Conservation (phyloP, 2,113 vertebrate species). For the Nycticebus coucang region DNA sequence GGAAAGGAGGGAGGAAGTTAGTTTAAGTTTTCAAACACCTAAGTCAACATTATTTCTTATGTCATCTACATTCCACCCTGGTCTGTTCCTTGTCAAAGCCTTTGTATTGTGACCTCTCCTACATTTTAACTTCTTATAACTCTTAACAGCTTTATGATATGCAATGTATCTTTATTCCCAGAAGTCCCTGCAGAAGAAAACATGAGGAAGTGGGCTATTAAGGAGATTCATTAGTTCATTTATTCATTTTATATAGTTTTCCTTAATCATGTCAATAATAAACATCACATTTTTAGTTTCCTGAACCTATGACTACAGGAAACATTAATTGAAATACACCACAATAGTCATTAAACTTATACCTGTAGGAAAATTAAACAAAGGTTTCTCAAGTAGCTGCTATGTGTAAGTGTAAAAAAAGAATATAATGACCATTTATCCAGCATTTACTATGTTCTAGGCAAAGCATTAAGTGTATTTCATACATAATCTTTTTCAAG, state of each 20-base stretch:
- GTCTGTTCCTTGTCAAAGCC: background rate
- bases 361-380: background rate
- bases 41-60: background rate
- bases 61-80: background rate
- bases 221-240: background rate
- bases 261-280: background rate
- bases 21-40: background rate
- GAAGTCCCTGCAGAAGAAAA: background rate
- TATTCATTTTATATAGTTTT: background rate
- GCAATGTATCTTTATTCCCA: background rate
- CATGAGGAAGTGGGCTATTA: background rate
- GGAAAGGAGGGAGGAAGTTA: background rate
- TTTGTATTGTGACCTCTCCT: background rate
- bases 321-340: background rate
- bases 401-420: background rate
- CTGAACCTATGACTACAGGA: background rate
- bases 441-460: background rate
- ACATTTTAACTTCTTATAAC: background rate
- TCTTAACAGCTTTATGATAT: background rate
- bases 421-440: background rate
- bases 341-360: background rate
- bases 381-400: background rate
- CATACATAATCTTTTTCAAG: background rate
- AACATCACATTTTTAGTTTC: background rate
- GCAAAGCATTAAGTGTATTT: background rate